phyloP scores from a whole-genome alignment of 2,888 invertebrate genomes.

The Pachliopta kotzebuea region DNA sequence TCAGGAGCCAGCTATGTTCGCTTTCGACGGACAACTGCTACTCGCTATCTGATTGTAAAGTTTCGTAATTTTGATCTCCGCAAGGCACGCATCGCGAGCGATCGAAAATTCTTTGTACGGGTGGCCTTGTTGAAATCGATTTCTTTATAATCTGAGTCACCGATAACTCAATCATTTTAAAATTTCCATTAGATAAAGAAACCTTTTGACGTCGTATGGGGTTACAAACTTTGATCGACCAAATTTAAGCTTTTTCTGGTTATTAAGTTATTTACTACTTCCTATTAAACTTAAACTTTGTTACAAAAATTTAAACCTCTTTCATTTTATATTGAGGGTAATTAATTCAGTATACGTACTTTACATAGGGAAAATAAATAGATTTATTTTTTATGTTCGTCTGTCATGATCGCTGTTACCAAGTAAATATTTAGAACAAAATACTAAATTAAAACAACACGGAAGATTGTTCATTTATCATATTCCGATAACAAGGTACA shows the following conservation, averaged over 20 bases:
- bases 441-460: slow-evolving; percentile 34
- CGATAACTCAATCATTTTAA: slow-evolving; percentile 8
- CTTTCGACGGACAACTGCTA: slow-evolving; percentile 53
- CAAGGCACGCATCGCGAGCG: slow-evolving; percentile 54
- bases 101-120: slow-evolving; percentile 51
- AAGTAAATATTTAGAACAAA: slow-evolving; percentile 9
- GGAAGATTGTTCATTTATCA: slow-evolving; percentile 46
- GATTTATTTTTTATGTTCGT: background rate
- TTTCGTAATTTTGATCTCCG: slow-evolving; percentile 62
- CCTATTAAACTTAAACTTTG: too few relatives aligned
- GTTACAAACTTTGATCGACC: background rate
- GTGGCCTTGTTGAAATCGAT: slow-evolving; percentile 55
- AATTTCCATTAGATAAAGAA: slow-evolving; percentile 39
- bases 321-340: too few relatives aligned
- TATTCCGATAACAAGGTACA: slow-evolving; percentile 40
- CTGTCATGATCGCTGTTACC: background rate
- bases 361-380: too few relatives aligned
- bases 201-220: slow-evolving; percentile 8
- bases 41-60: slow-evolving; percentile 63
- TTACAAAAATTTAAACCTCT: too few relatives aligned
- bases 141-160: slow-evolving; percentile 51
- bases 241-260: background rate
- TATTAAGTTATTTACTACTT: background rate
- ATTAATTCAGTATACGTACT: too few relatives aligned
- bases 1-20: slow-evolving; percentile 50